These are phyloP conservation scores for Lamprologus speciosus DNA, from an alignment of 2,113 vertebrate species.

Conservation along the genomic window DNA sequence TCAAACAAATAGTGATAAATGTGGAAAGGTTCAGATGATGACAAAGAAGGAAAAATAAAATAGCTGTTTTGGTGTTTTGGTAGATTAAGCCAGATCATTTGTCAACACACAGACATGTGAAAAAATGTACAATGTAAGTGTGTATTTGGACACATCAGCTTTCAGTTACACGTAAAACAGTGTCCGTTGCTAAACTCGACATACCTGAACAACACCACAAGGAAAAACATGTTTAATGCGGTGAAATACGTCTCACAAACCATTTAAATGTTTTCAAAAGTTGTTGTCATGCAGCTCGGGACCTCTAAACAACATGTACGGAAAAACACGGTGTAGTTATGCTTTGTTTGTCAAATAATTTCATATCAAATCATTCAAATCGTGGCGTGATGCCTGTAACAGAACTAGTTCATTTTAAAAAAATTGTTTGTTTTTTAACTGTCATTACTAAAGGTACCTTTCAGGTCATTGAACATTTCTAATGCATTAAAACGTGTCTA, in stretches of 20 bases:
- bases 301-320: rapidly evolving
- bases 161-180: background rate
- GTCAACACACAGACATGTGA: background rate
- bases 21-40: background rate
- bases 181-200: background rate
- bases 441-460: background rate
- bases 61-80: background rate
- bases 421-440: background rate
- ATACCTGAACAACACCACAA: background rate
- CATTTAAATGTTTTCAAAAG: background rate
- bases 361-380: background rate
- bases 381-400: background rate
- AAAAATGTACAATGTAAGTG: background rate
- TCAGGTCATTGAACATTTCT: background rate
- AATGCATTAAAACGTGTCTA: background rate
- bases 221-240: background rate
- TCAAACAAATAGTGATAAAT: background rate
- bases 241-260: background rate
- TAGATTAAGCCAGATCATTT: background rate
- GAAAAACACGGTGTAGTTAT: background rate
- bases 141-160: background rate
- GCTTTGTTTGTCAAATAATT: background rate
- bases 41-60: background rate
- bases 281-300: background rate
- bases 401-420: background rate